These are phyloP conservation scores for Fopius arisanus DNA, from an alignment of 1,140 invertebrate genomes.

Conservation along the genomic window DNA sequence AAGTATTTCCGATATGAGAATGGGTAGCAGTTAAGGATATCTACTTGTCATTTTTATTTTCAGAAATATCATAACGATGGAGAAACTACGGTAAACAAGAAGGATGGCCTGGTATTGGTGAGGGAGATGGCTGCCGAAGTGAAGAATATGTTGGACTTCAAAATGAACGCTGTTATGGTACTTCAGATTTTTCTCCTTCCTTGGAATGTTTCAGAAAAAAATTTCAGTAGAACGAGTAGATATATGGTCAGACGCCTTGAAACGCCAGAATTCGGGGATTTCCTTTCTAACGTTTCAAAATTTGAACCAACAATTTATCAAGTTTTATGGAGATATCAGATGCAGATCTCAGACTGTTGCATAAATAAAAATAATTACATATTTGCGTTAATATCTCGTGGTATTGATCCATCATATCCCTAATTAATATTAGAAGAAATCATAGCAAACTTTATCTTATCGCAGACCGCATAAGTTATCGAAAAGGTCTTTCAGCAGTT, in stretches of 20 bases:
- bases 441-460: no score
- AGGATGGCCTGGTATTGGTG: constrained; percentile 83
- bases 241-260: background rate
- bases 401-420: no score
- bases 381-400: no score
- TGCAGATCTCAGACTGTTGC: no score
- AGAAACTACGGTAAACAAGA: constrained; percentile 75
- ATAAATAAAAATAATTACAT: no score
- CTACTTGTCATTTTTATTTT: background rate
- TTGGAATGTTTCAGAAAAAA: no score
- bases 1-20: constrained; percentile 16
- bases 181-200: constrained; percentile 50
- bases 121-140: constrained; percentile 85
- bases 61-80: constrained; percentile 79
- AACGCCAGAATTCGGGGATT: background rate
- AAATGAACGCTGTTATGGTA: constrained; percentile 89
- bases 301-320: no score
- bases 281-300: no score
- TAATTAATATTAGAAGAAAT: no score
- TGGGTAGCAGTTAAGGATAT: constrained; percentile 1
- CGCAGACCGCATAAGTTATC: no score
- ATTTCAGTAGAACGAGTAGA: background rate
- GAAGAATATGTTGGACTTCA: constrained; percentile 90
- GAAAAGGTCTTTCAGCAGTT: no score
- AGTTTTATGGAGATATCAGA: no score